Conservation (phyloP, 2,113 vertebrate genomes). For the Leucoraja erinaceus region DNA sequence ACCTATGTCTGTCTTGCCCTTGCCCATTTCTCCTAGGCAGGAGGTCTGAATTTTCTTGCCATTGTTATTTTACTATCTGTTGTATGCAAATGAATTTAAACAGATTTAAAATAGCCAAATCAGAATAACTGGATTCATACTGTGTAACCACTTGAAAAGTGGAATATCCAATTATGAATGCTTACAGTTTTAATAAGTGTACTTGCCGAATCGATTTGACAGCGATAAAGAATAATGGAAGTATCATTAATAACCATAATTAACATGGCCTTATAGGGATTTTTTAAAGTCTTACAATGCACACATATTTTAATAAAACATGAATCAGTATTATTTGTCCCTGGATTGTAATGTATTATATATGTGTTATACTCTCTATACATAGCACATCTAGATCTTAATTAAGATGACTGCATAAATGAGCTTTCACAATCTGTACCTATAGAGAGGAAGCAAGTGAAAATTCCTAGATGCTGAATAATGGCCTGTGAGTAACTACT, state of each 20-base stretch:
- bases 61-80: not conserved
- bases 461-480: not conserved
- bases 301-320: conserved; percentile 32
- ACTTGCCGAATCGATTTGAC: not conserved
- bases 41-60: not conserved
- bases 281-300: not conserved
- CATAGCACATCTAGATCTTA: not conserved
- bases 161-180: conserved; percentile 1
- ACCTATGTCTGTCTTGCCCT: not conserved
- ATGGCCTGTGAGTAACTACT: not conserved
- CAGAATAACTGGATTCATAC: not conserved
- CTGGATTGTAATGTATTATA: not conserved
- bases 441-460: not conserved
- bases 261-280: not conserved
- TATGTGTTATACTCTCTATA: not conserved
- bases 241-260: conserved; percentile 26
- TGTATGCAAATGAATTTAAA: not conserved
- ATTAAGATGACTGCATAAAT: conserved; percentile 1
- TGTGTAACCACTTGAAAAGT: not conserved
- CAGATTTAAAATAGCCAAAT: not conserved
- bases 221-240: not conserved
- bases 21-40: not conserved
- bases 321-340: conserved; percentile 3
- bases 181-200: not conserved
- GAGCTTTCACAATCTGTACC: not conserved